phyloP scores from a whole-genome alignment of 2,888 invertebrate species.

The Sinotaia quadrata region DNA sequence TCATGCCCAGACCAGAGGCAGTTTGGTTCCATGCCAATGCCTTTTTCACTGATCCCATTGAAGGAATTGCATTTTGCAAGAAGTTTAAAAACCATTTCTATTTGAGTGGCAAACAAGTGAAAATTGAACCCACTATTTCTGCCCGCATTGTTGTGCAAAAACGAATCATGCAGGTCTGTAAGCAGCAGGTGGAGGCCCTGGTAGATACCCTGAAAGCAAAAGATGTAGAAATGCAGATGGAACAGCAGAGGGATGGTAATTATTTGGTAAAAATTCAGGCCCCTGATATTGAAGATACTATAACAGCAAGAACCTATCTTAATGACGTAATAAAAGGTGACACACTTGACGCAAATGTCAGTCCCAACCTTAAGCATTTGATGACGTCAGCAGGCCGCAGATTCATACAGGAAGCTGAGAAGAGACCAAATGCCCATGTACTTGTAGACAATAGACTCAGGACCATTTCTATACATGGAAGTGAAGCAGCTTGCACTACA shows the following conservation, averaged over 20 bases:
- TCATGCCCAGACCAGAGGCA: constrained; percentile 30
- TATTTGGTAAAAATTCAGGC: constrained; percentile 31
- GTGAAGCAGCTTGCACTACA: constrained; percentile 4
- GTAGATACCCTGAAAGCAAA: constrained; percentile 24
- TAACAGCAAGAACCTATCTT: constrained; percentile 10
- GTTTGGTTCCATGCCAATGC: constrained; percentile 42
- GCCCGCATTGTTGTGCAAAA: constrained; percentile 35
- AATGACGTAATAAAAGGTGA: constrained; percentile 26
- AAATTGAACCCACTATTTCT: constrained; percentile 38
- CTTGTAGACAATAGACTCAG: constrained; percentile 13
- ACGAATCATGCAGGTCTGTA: constrained; percentile 37
- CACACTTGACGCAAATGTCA: constrained; percentile 18
- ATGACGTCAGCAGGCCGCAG: constrained; percentile 25
- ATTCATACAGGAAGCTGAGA: constrained; percentile 27
- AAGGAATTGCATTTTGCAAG: constrained; percentile 40
- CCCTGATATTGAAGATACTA: neutral
- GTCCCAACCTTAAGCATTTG: constrained; percentile 7
- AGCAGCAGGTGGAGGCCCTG: constrained; percentile 34
- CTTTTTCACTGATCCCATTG: constrained; percentile 42
- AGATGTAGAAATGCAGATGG: constrained; percentile 38
- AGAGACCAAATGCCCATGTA: constrained; percentile 13
- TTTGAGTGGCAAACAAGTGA: constrained; percentile 29
- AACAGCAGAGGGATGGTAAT: constrained; percentile 33
- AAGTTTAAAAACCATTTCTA: constrained; percentile 16
- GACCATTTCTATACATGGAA: constrained; percentile 29